Base-by-base conservation (phyloP, 2,797 vertebrate genomes). In the Salmo trutta region DNA sequence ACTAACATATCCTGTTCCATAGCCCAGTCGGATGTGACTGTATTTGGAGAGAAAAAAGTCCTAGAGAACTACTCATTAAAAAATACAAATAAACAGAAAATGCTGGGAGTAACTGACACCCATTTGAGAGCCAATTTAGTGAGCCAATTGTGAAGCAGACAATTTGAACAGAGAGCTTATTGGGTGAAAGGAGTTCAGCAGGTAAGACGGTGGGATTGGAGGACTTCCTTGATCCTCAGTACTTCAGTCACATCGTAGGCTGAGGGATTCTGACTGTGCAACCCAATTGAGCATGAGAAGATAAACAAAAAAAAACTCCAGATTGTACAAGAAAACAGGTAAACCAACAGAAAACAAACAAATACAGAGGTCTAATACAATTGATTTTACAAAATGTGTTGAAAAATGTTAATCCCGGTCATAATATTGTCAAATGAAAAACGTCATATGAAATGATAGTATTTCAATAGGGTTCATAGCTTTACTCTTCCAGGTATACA, bases 391-490 rank as follows among this genome's bases (percentile, higher is more conserved):
- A 53, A 66, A 75, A 74, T 91, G 73, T 47, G 12, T 74, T 86
- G 90, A 86, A 73, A 71, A 83, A 83, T 66, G 65, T 79, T 80
- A 80, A 84, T 82, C 82, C 83, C 89, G 79, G 81, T 88, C 68
- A 89, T 81, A 81, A 74, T 88, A 85, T 87, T 81, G 74, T 85
- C 74, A 88, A 91, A 84, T 87, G 81, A 83, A 77, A 59, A 78
- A 84, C 83, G 91, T 78, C 56, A 88, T 82, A 81, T 89, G 85
- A 85, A 84, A 87, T 82, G 83, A 90, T 90, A 71, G 85, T 82
- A 91, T 93, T 95, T 95, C 95, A 95, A 95, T 95, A 95, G 95
- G 95, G 95, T 95, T 95, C 95, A 95, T 95, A 95, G 95, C 95
- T 95, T 95, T 94, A 95, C 93, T 94, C 92, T 91, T 91, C 89